Base-by-base conservation (phyloP, 2,113 vertebrate genomes). In the Trinectes maculatus region DNA sequence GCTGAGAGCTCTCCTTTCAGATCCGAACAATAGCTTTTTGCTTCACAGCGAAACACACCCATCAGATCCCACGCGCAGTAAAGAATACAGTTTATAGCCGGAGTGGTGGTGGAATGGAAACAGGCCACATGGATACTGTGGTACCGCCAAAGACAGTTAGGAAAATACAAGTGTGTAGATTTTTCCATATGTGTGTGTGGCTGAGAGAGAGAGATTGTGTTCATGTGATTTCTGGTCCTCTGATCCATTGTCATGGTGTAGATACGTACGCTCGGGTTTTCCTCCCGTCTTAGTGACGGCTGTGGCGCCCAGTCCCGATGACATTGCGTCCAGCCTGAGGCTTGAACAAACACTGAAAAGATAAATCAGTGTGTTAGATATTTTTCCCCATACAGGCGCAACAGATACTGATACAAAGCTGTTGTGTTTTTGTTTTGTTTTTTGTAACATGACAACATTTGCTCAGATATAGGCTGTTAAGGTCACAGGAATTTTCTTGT, bases 401-500 rank as follows among this genome's bases (percentile, higher is more conserved):
- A 22, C 6, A 25, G 31, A 65, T 4, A 54, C n/a, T 58, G 54
- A 58, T 21, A 16, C 42, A 52, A 13, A 25, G 37, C 43, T 28
- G 4, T 56, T 55, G 57, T 51, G n/a, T n/a, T n/a, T 22, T 51
- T 22, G 9, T 22, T 8, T 31, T 8, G 29, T 55, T 66, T 52
- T 8, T 5, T n/a, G n/a, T n/a, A n/a, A 49, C 3, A 11, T 18
- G 11, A 52, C 13, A 12, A 36, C 36, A 46, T 15, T 15, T 3
- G 16, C 10, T 24, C 3, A 24, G 15, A 52, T 43, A 56, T 25
- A 13, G 29, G 12, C 10, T 5, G n/a, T 26, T 34, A 2, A 15
- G 15, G 69, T 64, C 16, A 7, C 22, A 65, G 43, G 49, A 44
- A 54, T 81, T 82, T 83, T 67, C 54, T 56, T 69, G 51, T 77